Base-by-base conservation (phyloP, 1,140 invertebrate species). In the Conus ventricosus region DNA sequence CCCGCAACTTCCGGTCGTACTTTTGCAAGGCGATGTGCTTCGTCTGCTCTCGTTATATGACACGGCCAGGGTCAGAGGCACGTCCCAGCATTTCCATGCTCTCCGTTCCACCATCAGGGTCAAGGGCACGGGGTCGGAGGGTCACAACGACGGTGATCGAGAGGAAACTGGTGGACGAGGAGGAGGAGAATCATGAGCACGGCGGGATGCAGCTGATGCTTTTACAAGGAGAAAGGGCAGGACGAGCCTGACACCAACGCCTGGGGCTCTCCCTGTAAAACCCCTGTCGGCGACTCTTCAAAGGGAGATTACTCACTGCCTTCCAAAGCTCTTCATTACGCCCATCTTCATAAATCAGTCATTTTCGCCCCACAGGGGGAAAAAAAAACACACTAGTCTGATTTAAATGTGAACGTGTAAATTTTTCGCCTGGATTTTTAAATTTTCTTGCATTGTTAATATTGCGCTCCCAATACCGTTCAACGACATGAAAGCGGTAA, bases 1-100 rank as follows among this genome's bases (percentile, higher is more conserved):
- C 81, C 76, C 53, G 88, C 20, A 87, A 78, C 17, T 89, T 89
- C 80, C 88, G 88, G 7, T 5, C 20, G 13, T 78, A 87, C 53
- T 88, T 88, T 60, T 67, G 63, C 63, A 82, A 88, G 60, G 75
- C 57, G 8, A 25, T 84, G 55, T 84, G 82, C 82, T 84, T 54
- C 53, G 23, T 84, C 6, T 84, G 82, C 25, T 54, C 20, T 13
- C 80, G 80, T 4, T 51, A 27, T 55, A 20, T n/a, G 54, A 15
- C 8, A 8, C 6, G 82, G 54, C 55, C 11, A 27, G 82, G 82
- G 53, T 84, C 57, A 57, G 55, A 67, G 23, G 10, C 51, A 84
- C 23, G 23, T 7, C 25, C 8, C 82, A n/a, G 2, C 54, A 25
- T 27, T 63, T 39, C 23, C 25, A 55, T 20, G 17, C 54, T 27